Base-by-base conservation (phyloP, 2,113 vertebrate genomes). In the Mungos mungo region DNA sequence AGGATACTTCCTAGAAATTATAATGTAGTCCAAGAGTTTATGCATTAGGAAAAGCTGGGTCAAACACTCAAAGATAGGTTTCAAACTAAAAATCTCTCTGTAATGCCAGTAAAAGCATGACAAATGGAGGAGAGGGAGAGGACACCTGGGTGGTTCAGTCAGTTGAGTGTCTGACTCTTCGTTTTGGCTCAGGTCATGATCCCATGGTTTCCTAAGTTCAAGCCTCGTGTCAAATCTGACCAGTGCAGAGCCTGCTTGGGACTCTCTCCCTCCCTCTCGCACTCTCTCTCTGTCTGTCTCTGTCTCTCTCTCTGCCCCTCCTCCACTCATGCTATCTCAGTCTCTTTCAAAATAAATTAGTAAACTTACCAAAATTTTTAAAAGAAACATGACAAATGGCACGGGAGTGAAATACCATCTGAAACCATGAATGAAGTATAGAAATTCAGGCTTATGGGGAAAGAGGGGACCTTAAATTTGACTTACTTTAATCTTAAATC, bases 401-500 rank as follows among this genome's bases (percentile, higher is more conserved):
- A 88, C 7, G 90, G 25, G 29, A 9, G 69, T 77, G 31, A 89
- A 47, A 90, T 35, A 38, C n/a, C 18, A 97, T 50, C 11, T 65
- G 13, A 92, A 33, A 35, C 63, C 74, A 74, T 4, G 2, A 93
- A 66, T 88, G 60, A 87, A 92, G 19, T 57, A 80, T 63, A 95
- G 72, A 80, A 57, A 65, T 68, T 45, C 29, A 83, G 35, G 35
- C 81, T 81, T 72, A 5, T 21, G 65, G 81, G 31, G 21, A 10
- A 3, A 41, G 21, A 10, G 41, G 41, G 18, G 94, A 74, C 4
- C 33, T 45, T 90, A 50, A 35, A 94, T 88, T 76, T 91, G 35
- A 92, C 38, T 92, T 92, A 60, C 7, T 95, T 97, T 31, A 57
- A 90, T 35, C 35, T 50, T 76, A 89, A 80, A 96, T 87, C 19